Evolutionary conservation across 2,797 vertebrate species (phyloP).

Genomic region (Sebastes oblongus): DNA sequence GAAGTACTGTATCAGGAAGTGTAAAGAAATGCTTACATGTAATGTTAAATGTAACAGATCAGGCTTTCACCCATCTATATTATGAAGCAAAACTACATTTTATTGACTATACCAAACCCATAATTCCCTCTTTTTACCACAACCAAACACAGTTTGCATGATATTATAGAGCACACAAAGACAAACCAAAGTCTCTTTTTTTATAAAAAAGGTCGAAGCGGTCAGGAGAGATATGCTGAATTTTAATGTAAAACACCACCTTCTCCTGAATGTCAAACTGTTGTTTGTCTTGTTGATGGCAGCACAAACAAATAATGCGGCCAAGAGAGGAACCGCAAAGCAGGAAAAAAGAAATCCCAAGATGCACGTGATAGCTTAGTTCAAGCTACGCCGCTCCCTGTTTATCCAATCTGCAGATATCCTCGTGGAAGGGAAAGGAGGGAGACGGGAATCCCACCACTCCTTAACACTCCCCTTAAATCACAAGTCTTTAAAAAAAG

Average conservation of each 20-base stretch:
- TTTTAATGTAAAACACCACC: constrained; percentile 33
- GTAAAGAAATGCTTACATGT: constrained; percentile 27
- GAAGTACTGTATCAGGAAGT: background rate
- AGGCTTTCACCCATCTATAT: constrained; percentile 13
- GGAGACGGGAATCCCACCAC: constrained; percentile 19
- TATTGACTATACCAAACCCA: constrained; percentile 15
- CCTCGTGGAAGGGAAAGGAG: background rate
- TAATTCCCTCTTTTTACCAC: constrained; percentile 1
- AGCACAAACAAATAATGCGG: constrained; percentile 21
- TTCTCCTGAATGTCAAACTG: constrained; percentile 20
- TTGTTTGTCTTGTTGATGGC: constrained; percentile 26
- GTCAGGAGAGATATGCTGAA: constrained; percentile 59
- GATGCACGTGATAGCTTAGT: constrained; percentile 29
- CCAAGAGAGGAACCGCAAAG: background rate
- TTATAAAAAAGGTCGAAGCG: constrained; percentile 36
- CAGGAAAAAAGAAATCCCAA: background rate
- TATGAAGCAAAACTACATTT: constrained; percentile 28
- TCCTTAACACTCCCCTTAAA: background rate
- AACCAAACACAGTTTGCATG: constrained; percentile 4
- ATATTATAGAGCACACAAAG: constrained; percentile 28
- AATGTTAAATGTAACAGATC: constrained; percentile 25
- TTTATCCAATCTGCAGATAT: constrained; percentile 14
- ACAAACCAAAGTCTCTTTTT: constrained; percentile 33
- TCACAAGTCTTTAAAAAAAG: constrained; percentile 15
- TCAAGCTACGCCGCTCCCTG: constrained; percentile 4